Evolutionary conservation across 1,140 invertebrate species (phyloP), one percentile per base, ranked within the genome.

Genomic region (Nilaparvata lugens): DNA sequence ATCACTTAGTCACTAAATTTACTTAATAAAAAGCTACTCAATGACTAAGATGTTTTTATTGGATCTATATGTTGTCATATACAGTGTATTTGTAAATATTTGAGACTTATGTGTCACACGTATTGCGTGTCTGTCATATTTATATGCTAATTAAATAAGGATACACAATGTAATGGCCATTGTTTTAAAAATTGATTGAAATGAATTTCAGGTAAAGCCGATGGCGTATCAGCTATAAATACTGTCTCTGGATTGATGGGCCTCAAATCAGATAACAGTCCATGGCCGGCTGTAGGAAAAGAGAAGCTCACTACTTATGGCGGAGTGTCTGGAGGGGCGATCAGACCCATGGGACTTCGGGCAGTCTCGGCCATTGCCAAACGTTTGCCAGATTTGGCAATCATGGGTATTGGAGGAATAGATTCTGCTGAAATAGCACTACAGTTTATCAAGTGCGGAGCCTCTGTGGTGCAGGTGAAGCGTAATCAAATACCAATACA

Each of bases 171-270:
- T n/a, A n/a, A n/a, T n/a, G n/a, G n/a, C n/a, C n/a, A n/a, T n/a
- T n/a, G n/a, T n/a, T n/a, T n/a, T n/a, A n/a, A n/a, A n/a, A n/a
- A n/a, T n/a, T 28, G 28, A 28, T 28, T 28, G 9, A 28, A 28
- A 28, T 28, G 28, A 28, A 28, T 48, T 48, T 1, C 58, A 90
- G 91, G 94, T 55, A 84, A 87, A 38, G 96, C 96, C 13, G 83
- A 88, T 72, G 97, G 97, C 16, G 95, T 98, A 0, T 95, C 96
- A 0, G 94, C 94, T 0, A 98, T 97, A 40, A 99, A 99, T 74
- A 99, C 97, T 0, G 89, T 99, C 0, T 92, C 83, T 45, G 93
- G 93, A 1, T 73, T 99, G 48, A 98, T 98, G 95, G 82, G 86
- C 7, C 67, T 99, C 0, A 84, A 83, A 68, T 77, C 82, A 1